Percentiles rank a stretch among this genome's conserved stretches.
These are phyloP conservation scores for Phenganax subtilis DNA, from an alignment of 92 coral and sea anemone species.

Conservation along the genomic window DNA sequence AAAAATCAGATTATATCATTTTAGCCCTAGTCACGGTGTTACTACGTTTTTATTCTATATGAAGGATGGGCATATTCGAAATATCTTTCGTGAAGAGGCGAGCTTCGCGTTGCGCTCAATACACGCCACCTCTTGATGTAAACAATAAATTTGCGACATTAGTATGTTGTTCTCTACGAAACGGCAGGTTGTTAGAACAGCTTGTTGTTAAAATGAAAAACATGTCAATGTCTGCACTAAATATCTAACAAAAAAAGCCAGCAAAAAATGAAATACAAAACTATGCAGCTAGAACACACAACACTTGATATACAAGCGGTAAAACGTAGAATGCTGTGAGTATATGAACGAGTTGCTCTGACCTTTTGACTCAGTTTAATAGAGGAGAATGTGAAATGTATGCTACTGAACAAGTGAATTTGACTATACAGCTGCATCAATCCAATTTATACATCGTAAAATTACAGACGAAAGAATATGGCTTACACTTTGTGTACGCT, in stretches of 20 bases:
- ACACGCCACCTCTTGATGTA: slow-evolving; percentile 21
- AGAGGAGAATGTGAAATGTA: background rate
- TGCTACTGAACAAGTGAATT: background rate
- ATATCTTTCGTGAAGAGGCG: background rate
- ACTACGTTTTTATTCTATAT: no score
- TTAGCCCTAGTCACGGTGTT: slow-evolving; percentile 1
- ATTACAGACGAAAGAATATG: slow-evolving; percentile 40
- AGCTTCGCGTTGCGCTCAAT: background rate
- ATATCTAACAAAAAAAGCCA: background rate
- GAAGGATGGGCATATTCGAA: no score
- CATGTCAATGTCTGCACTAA: background rate
- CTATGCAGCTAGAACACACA: background rate
- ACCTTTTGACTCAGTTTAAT: slow-evolving; percentile 20
- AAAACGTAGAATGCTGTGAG: slow-evolving; percentile 4
- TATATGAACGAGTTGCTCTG: slow-evolving; percentile 3
- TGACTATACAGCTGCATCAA: background rate
- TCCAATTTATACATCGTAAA: slow-evolving; percentile 6
- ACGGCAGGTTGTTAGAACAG: slow-evolving; percentile 21
- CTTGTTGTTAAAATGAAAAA: background rate
- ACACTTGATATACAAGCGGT: slow-evolving; percentile 2
- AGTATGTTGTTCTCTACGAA: background rate
- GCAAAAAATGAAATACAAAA: background rate
- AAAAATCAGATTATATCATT: slow-evolving; percentile 17
- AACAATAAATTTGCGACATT: slow-evolving; percentile 12
- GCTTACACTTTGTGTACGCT: slow-evolving; percentile 99